Evolutionary conservation across 2,113 vertebrate species (phyloP), one percentile per base, ranked within the genome.

Genomic region (Limnothrissa miodon): DNA sequence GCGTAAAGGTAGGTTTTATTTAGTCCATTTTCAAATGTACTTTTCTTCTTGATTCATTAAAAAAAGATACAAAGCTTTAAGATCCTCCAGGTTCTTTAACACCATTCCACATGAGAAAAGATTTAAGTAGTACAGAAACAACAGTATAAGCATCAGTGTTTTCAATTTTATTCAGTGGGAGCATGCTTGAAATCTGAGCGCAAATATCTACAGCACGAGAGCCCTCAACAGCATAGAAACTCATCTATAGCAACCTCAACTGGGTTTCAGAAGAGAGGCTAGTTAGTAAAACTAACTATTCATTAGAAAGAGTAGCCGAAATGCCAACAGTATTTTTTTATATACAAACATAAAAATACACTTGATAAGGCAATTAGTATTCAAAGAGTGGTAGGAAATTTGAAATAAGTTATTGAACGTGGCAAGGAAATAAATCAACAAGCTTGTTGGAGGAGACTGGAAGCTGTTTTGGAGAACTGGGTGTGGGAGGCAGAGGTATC

Each of bases 21-120:
- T 93, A 92, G 92, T 94, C 91, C 87, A 94, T 91, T 92, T 94
- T 91, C 90, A 94, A 93, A 93, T 93, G 86, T 91, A 92, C 91
- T 93, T 80, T 90, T 93, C 89, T 93, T 84, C 85, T 87, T 89
- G 89, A 94, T 93, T 94, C 88, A 90, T 93, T 92, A 93, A 89
- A 87, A n/a, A 95, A 94, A 93, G 88, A 90, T 89, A 92, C 90
- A 88, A 91, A 93, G 92, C 93, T 89, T 93, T 85, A 88, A 87
- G 90, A 86, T 90, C 89, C 59, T 90, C 91, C 90, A 91, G 91
- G 87, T 87, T 83, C 83, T 89, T 86, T 90, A 88, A 66, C 81
- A 90, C 88, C 88, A 90, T 90, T 86, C 89, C 87, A 87, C 90
- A 88, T 86, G 81, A 36, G 89, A 91, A 83, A 85, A 84, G 33